Conservation (phyloP, 2,888 invertebrate species). For the Margaritifera margaritifera region DNA sequence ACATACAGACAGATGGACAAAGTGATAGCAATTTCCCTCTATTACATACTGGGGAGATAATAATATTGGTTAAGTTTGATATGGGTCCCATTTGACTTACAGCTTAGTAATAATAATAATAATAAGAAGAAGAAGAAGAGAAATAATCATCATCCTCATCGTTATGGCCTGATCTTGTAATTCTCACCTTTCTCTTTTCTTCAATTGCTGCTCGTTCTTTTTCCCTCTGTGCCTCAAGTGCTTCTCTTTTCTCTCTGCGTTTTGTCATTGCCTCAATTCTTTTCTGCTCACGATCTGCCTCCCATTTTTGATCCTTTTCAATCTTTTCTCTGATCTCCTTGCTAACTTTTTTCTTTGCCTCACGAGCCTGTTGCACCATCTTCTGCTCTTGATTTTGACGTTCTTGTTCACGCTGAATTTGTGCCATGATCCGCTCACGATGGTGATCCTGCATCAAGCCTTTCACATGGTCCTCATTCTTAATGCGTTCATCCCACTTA, state of each 20-base stretch:
- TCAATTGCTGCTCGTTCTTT: slow-evolving; percentile 1
- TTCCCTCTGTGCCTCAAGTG: slow-evolving; percentile 31
- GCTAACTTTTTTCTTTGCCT: slow-evolving; percentile 57
- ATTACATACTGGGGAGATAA: too few relatives aligned
- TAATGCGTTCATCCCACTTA: slow-evolving; percentile 48
- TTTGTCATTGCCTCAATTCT: slow-evolving; percentile 51
- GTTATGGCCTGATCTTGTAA: too few relatives aligned
- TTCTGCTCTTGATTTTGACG: slow-evolving; percentile 52
- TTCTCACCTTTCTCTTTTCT: too few relatives aligned
- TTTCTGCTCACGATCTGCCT: slow-evolving; percentile 46
- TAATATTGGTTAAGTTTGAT: too few relatives aligned
- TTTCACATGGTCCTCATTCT: slow-evolving; percentile 51
- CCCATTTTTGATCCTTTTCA: slow-evolving; percentile 49
- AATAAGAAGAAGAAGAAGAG: too few relatives aligned
- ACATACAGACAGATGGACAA: too few relatives aligned
- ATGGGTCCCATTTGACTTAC: too few relatives aligned
- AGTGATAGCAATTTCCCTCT: too few relatives aligned
- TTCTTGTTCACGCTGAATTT: slow-evolving; percentile 53
- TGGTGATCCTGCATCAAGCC: slow-evolving; percentile 60
- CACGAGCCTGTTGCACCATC: slow-evolving; percentile 49
- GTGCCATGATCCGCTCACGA: slow-evolving; percentile 53
- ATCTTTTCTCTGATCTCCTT: slow-evolving; percentile 44
- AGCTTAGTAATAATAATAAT: too few relatives aligned
- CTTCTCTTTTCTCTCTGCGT: slow-evolving; percentile 56
- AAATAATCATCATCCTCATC: too few relatives aligned